Base-by-base conservation (phyloP, 2,888 invertebrate genomes). In the Euphydryas editha region DNA sequence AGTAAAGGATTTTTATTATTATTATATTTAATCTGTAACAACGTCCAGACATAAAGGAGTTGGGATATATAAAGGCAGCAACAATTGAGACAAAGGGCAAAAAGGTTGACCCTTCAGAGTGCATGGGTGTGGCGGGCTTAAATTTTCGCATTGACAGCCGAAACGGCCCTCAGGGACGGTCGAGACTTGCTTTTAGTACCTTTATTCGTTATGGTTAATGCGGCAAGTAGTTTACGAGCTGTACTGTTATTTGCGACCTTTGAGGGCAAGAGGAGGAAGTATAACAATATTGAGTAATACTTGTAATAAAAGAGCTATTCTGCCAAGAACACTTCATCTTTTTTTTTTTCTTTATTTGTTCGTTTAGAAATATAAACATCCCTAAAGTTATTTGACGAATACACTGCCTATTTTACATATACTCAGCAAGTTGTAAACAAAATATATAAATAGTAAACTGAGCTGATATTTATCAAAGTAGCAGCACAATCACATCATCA, bases 121-220 rank as follows among this genome's bases (percentile, higher is more conserved):
- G 92, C 84, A 90, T 92, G 92, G 92, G 92, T 85, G 92, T 92
- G 92, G 88, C 85, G 81, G 79, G 78, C 89, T 90, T 92, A 92
- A 92, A 92, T 92, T 90, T 91, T 87, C 90, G 83, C 92, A 92
- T 92, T 92, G 92, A 92, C 92, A 92, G 92, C 86, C 88, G 86
- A 90, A 92, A 92, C 86, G 85, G 90, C 92, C 92, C 86, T 82
- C 68, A 86, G 92, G 92, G 92, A 91, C 85, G 78, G 79, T 70
- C 80, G 82, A 83, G 86, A 84, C 87, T 83, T 87, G 88, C 91
- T 91, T 88, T 92, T 91, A 92, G 90, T 88, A 85, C 92, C 87
- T 92, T 92, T 92, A 92, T 92, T 90, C 92, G 90, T 90, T 90
- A 91, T 90, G 88, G 91, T 86, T 90, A 91, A 91, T 92, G 91